Evolutionary conservation across 2,888 invertebrate genomes (phyloP), one percentile per base, ranked within the genome.

Genomic region (Calliscelio sp.): DNA sequence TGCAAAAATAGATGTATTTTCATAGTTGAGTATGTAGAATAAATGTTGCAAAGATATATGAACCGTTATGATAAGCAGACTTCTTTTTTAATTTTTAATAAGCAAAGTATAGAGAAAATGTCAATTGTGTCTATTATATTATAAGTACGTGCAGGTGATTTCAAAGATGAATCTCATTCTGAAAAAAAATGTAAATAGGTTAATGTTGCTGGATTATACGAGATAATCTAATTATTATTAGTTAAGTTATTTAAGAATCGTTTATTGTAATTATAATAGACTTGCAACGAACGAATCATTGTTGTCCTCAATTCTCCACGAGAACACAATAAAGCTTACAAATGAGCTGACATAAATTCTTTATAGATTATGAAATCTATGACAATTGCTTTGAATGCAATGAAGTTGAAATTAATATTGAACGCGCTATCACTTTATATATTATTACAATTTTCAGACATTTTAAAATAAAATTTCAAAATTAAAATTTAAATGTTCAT

Each of bases 221-320:
- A 49, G 49, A 49, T 49, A 18, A 49, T 49, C 49, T 51, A 51
- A 51, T 51, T 51, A 51, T 22, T 51, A 51, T 35, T 35, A 35
- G 18, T 35, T 35, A 35, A 44, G 49, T 49, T 32, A 25, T 32
- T 49, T 46, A 44, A 65, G 38, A 24, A 51, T 53, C 25, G 24
- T 38, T 24, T n/a, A 22, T 41, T 61, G 22, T n/a, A 44, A 20
- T 61, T 61, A 16, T 20, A 61, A 22, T 16, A 25, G 20, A 18
- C 41, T 41, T 2, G 55, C 55, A 22, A 24, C 20, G 8, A 22
- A 11, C 41, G 61, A 41, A 24, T 61, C 41, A 61, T 61, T 66
- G 51, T 51, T 51, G 61, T 71, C 71, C 71, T 59, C 71, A 59
- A 46, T 71, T 59, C 71, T 24, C 32, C n/a, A 71, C 32, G 59